phyloP scores from a whole-genome alignment of 2,888 invertebrate species.

The Falcaria lacertinaria region DNA sequence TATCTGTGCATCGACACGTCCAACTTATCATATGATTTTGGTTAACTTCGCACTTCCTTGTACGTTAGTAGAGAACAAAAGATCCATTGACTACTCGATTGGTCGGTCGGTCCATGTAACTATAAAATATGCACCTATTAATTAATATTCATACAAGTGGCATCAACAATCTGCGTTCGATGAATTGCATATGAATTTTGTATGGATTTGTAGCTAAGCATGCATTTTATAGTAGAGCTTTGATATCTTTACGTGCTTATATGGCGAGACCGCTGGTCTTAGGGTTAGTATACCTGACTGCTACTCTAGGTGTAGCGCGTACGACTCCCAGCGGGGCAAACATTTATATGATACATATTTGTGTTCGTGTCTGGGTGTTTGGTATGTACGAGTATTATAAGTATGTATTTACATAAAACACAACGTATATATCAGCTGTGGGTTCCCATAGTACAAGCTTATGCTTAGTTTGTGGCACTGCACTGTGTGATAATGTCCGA shows the following conservation, averaged over 20 bases:
- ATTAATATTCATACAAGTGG: constrained; percentile 60
- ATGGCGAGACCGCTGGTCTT: too few species aligned
- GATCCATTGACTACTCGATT: constrained; percentile 37
- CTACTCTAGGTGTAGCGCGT: too few species aligned
- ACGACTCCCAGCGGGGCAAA: too few species aligned
- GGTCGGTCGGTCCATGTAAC: constrained; percentile 36
- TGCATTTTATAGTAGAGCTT: constrained; percentile 58
- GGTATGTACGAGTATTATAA: constrained; percentile 9
- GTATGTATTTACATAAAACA: too few species aligned
- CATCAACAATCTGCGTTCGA: constrained; percentile 51
- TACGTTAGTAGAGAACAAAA: constrained; percentile 46
- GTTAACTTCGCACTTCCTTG: constrained; percentile 36
- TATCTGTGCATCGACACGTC: constrained; percentile 11
- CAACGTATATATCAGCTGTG: too few species aligned
- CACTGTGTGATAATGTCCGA: too few species aligned
- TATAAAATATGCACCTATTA: constrained; percentile 30
- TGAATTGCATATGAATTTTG: constrained; percentile 60
- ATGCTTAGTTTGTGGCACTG: too few species aligned
- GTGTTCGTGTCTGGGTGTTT: too few species aligned
- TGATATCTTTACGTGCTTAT: too few species aligned
- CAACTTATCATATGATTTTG: constrained; percentile 2
- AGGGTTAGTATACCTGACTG: too few species aligned
- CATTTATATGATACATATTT: too few species aligned
- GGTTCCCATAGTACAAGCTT: too few species aligned
- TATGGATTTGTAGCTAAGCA: constrained; percentile 52